Evolutionary conservation across 2,888 invertebrate species (phyloP).

Genomic region (Cynaeus angustus): DNA sequence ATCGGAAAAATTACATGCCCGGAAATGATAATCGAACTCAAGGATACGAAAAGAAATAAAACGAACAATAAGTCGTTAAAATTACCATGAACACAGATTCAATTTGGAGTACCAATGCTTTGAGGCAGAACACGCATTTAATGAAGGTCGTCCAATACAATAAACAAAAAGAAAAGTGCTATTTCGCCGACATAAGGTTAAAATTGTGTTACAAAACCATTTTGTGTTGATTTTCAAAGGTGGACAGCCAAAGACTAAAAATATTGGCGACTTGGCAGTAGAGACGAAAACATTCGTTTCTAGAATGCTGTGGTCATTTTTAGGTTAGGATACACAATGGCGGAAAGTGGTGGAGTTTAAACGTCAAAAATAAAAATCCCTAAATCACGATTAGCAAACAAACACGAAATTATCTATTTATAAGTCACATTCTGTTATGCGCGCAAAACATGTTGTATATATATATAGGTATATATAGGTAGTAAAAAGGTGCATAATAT

Average conservation of each 20-base stretch:
- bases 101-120: conserved; percentile 9
- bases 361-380: too few relatives aligned
- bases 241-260: neutral
- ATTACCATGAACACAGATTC: conserved; percentile 31
- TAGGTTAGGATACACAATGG: too few relatives aligned
- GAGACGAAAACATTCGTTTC: neutral
- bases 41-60: conserved; percentile 25
- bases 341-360: too few relatives aligned
- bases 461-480: too few relatives aligned
- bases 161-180: conserved; percentile 31
- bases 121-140: conserved; percentile 24
- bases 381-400: too few relatives aligned
- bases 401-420: conserved; percentile 2
- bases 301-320: too few relatives aligned
- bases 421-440: neutral
- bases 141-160: conserved; percentile 20
- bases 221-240: conserved; percentile 1
- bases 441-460: too few relatives aligned
- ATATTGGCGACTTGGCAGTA: conserved; percentile 10
- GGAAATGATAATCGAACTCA: conserved; percentile 21
- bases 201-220: conserved; percentile 11
- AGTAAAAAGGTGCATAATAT: too few relatives aligned
- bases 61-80: conserved; percentile 6
- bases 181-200: conserved; percentile 1
- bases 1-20: neutral